Percentiles rank a stretch among this genome's conserved stretches.
These are phyloP conservation scores for Diarsia rubi DNA, from an alignment of 2,888 invertebrate genomes.

Conservation along the genomic window DNA sequence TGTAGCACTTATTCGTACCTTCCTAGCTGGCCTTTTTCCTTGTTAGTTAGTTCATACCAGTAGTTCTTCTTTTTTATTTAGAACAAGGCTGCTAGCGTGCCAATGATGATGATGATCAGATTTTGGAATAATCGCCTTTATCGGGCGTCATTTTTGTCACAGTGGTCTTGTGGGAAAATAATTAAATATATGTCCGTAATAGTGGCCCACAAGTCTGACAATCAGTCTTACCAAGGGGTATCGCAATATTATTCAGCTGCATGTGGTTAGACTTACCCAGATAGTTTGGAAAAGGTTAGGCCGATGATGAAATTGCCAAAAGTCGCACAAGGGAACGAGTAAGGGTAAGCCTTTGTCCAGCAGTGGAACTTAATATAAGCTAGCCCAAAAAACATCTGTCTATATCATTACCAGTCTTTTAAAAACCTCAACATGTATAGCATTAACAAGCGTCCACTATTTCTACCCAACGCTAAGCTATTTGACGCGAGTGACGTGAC, in stretches of 20 bases:
- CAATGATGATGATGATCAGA: too few relatives aligned
- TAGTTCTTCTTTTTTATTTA: too few relatives aligned
- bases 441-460: neutral
- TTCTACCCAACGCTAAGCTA: neutral
- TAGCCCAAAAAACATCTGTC: neutral
- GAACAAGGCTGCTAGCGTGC: too few relatives aligned
- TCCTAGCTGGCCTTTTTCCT: too few relatives aligned
- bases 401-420: neutral
- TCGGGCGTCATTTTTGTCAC: too few relatives aligned
- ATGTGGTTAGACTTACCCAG: neutral
- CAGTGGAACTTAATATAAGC: neutral
- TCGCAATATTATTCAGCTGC: neutral
- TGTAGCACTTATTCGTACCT: neutral
- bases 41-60: too few relatives aligned
- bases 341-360: neutral
- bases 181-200: too few relatives aligned
- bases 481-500: constrained; percentile 16
- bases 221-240: too few relatives aligned
- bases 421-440: neutral
- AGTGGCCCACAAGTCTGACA: too few relatives aligned
- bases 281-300: neutral
- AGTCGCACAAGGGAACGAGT: neutral
- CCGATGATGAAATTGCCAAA: neutral
- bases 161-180: too few relatives aligned
- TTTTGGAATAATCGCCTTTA: too few relatives aligned